These are phyloP conservation scores for Asbolus verrucosus DNA, from an alignment of 1,140 invertebrate species.

Conservation along the genomic window DNA sequence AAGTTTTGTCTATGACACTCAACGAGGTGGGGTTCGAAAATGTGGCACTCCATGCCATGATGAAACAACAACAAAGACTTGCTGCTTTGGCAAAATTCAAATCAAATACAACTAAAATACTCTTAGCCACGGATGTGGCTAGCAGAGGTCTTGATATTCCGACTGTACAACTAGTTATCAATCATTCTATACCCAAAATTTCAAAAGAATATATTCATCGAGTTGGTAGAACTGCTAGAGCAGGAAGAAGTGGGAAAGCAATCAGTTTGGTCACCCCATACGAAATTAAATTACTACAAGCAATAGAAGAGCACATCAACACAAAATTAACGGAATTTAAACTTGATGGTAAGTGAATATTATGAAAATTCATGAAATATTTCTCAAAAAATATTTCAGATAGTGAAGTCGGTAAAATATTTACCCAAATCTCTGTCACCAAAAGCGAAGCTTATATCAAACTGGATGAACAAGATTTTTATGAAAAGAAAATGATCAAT, in stretches of 20 bases:
- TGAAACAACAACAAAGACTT: constrained; percentile 84
- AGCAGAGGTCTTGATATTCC: constrained; percentile 93
- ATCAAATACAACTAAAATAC: constrained; percentile 84
- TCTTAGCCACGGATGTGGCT: constrained; percentile 97
- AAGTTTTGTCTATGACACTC: constrained; percentile 86
- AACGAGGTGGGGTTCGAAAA: constrained; percentile 89
- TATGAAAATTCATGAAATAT: too few relatives aligned
- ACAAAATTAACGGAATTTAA: constrained; percentile 88
- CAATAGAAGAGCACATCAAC: constrained; percentile 88
- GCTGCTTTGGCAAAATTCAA: constrained; percentile 86
- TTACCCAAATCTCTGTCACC: constrained; percentile 91
- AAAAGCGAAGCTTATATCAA: constrained; percentile 92
- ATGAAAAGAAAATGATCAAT: constrained; percentile 88
- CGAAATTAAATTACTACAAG: constrained; percentile 88
- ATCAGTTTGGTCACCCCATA: constrained; percentile 93
- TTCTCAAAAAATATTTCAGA: too few relatives aligned
- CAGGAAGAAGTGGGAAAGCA: constrained; percentile 86
- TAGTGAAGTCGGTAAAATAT: constrained; percentile 85
- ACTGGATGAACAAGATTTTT: constrained; percentile 92
- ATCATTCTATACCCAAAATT: constrained; percentile 90
- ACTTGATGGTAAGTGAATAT: constrained; percentile 87
- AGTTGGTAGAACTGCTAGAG: constrained; percentile 95
- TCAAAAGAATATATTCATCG: constrained; percentile 97
- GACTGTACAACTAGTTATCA: constrained; percentile 92
- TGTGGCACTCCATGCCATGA: constrained; percentile 88